Evolutionary conservation across 2,113 vertebrate genomes (phyloP).

Genomic region (Ginglymostoma cirratum): DNA sequence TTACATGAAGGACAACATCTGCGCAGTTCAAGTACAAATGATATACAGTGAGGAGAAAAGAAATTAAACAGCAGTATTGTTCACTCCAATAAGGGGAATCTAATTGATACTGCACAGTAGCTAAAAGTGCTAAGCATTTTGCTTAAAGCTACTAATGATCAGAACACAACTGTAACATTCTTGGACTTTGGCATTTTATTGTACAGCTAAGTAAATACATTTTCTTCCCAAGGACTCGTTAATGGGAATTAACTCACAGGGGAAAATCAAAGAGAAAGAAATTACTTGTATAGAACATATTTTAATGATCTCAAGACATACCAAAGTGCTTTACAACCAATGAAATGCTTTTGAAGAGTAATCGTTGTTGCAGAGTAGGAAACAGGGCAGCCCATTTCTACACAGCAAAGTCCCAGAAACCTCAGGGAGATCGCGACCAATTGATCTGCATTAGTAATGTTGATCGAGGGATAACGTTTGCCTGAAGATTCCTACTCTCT

Average conservation of each 20-base stretch:
- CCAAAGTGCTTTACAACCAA: not conserved
- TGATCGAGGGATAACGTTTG: not conserved
- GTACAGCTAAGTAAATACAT: not conserved
- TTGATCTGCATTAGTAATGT: not conserved
- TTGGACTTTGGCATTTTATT: slow-evolving; percentile 6
- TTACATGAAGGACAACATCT: not conserved
- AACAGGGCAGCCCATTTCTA: not conserved
- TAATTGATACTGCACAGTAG: not conserved
- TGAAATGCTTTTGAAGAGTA: not conserved
- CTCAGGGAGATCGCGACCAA: not conserved
- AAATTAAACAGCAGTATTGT: not conserved
- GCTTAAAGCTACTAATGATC: slow-evolving; percentile 19
- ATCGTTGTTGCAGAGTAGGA: not conserved
- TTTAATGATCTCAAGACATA: not conserved
- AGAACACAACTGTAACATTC: not conserved
- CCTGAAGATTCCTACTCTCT: too few species aligned
- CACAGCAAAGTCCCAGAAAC: not conserved
- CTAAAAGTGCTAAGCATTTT: not conserved
- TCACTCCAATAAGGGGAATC: not conserved
- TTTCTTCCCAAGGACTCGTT: slow-evolving; percentile 11
- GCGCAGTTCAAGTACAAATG: not conserved
- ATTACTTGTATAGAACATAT: not conserved
- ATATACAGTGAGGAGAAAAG: not conserved
- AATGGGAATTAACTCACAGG: not conserved
- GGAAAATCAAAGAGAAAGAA: not conserved